A percentile compares a stretch with the other conserved stretches of the same genome.
Evolutionary conservation across 2,797 vertebrate species (phyloP).

Genomic region (Sarcoramphus papa): DNA sequence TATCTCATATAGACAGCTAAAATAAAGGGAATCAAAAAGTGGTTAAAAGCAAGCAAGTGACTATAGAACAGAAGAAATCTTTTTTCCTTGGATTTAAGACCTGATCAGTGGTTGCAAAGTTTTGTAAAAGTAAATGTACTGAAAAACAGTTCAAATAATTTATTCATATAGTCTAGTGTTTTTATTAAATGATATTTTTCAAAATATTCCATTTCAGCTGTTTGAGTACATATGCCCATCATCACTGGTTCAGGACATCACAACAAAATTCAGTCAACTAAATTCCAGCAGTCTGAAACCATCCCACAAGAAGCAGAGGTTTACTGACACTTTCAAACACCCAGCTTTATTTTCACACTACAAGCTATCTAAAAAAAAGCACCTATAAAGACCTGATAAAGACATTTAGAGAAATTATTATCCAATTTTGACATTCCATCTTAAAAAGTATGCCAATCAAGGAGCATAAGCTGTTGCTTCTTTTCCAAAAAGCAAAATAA

Average conservation of each 20-base stretch:
- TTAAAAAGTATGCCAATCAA: background rate
- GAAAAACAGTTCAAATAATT: background rate
- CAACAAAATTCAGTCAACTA: background rate
- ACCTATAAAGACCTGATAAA: constrained; percentile 11
- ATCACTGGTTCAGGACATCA: background rate
- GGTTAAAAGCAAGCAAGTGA: background rate
- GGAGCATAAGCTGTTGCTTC: background rate
- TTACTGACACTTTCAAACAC: background rate
- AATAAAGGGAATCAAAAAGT: background rate
- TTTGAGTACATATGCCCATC: background rate
- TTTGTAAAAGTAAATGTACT: background rate
- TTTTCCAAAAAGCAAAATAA: background rate
- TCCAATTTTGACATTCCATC: background rate
- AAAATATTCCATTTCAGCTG: background rate
- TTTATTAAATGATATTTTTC: background rate
- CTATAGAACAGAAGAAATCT: background rate
- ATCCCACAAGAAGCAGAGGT: background rate
- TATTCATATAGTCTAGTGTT: background rate
- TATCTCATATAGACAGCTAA: background rate
- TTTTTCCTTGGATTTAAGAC: background rate
- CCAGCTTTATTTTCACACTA: background rate
- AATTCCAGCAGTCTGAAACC: background rate
- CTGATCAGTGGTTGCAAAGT: background rate
- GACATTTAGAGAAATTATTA: background rate
- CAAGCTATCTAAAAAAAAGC: background rate